These are phyloP conservation scores for Oikopleura dioica DNA, from an alignment of 23 tunicate species.

Conservation along the genomic window DNA sequence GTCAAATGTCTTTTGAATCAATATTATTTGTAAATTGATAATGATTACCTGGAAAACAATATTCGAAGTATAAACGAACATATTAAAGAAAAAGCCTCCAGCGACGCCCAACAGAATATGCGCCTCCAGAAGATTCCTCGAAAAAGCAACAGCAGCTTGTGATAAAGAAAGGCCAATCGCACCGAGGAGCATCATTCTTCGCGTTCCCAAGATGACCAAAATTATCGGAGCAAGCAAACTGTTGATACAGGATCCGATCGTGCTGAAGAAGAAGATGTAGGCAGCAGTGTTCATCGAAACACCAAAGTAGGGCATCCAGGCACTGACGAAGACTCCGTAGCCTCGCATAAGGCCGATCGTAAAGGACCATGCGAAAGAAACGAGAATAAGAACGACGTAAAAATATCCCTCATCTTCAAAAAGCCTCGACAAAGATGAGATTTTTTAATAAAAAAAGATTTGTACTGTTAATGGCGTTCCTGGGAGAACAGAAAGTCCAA, in stretches of 20 bases:
- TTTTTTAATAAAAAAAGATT: too few species aligned
- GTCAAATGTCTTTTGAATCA: too few species aligned
- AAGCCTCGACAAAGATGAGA: not conserved
- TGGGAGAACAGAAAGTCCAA: too few species aligned
- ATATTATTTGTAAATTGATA: too few species aligned
- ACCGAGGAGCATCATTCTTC: not conserved
- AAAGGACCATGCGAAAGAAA: not conserved
- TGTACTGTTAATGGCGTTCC: too few species aligned
- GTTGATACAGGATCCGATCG: not conserved
- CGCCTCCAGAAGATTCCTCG: not conserved
- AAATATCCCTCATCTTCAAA: not conserved
- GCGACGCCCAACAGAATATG: not conserved
- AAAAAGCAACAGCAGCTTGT: not conserved
- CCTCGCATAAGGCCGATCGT: not conserved
- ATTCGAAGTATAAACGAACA: not conserved
- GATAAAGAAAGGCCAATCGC: not conserved
- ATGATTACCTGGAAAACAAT: conserved; percentile 1
- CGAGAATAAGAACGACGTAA: not conserved
- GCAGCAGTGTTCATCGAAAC: not conserved
- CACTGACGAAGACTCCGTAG: not conserved
- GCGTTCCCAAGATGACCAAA: not conserved
- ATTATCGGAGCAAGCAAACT: not conserved
- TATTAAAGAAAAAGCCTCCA: not conserved
- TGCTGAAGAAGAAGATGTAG: not conserved
- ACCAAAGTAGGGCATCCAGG: not conserved